Conservation (phyloP, 2,113 vertebrate species). For the Scatophagus argus region DNA sequence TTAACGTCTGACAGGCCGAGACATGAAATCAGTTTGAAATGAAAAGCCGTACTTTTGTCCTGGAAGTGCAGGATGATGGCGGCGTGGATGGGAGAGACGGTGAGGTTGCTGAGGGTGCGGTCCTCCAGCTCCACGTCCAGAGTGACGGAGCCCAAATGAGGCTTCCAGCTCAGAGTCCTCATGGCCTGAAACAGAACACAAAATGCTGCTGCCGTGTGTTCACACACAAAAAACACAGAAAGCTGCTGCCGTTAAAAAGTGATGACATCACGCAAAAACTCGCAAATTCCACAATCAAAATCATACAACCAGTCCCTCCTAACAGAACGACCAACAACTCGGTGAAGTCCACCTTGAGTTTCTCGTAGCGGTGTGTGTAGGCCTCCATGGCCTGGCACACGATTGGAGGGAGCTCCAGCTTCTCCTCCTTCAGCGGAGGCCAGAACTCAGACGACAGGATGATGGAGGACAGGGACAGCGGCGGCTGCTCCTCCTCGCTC, state of each 20-base stretch:
- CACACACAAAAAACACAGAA: background rate
- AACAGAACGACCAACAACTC: too few species aligned
- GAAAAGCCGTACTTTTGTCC: slow-evolving; percentile 85
- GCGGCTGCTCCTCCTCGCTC: slow-evolving; percentile 87
- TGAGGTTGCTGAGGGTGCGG: slow-evolving; percentile 90
- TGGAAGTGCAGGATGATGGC: slow-evolving; percentile 97
- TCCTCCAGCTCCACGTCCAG: slow-evolving; percentile 96
- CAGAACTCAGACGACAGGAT: slow-evolving; percentile 98
- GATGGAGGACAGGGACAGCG: slow-evolving; percentile 88
- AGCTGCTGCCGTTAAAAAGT: background rate
- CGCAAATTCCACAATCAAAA: background rate
- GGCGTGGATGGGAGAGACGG: slow-evolving; percentile 93
- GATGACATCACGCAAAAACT: background rate
- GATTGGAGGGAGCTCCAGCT: slow-evolving; percentile 92
- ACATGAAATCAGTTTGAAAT: background rate
- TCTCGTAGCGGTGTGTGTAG: slow-evolving; percentile 96
- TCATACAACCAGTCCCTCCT: too few species aligned
- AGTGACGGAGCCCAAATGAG: slow-evolving; percentile 93
- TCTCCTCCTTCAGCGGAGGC: slow-evolving; percentile 97
- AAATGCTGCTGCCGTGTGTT: background rate
- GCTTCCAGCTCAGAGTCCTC: slow-evolving; percentile 98
- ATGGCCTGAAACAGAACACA: slow-evolving; percentile 87
- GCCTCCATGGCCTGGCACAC: slow-evolving; percentile 91
- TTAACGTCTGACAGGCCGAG: too few species aligned
- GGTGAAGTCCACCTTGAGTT: slow-evolving; percentile 89